Evolutionary conservation across 1,140 invertebrate genomes (phyloP), one percentile per base, ranked within the genome.

Genomic region (Drosophila sproati): DNA sequence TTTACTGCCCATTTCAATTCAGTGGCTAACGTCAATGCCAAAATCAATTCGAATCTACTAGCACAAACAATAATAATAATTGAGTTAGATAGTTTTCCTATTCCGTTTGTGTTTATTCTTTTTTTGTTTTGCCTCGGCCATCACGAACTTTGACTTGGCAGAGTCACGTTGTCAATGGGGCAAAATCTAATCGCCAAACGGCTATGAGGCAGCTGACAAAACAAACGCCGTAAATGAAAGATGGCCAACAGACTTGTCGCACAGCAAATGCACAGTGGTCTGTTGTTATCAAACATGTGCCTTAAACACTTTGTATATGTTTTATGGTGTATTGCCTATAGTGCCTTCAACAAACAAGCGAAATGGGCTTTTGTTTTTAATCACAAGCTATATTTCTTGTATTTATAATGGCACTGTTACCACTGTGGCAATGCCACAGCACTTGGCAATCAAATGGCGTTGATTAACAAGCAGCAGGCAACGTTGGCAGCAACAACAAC

Each of bases 171-270:
- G 77, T 56, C 83, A 69, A 62, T 56, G 73, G 45, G 50, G 59
- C 59, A 55, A 77, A 82, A 87, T 87, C 85, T 82, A 87, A 87
- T 87, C 83, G 88, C 77, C 85, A 72, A 64, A 54, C 67, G 68
- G 48, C 59, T 32, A 71, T 54, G 52, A 69, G 60, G 39, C 54
- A 71, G 80, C 70, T 88, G 83, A 79, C 83, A 87, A 87, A 88
- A 87, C 83, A 87, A 87, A 87, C 83, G 80, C 77, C 66, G 87
- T 87, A 88, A 87, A 88, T 87, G 80, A 87, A 73, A 64, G 71
- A 77, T 82, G 66, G 70, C 70, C 79, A 82, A 72, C 77, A 82
- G 75, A 88, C 72, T 88, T 77, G 72, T 73, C 63, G 73, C 67
- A 50, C 50, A 31, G 39, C 61, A 56, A 12, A 32, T 31, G 31